A percentile compares a stretch with the other conserved stretches of the same genome.
These are phyloP conservation scores for Eurystomus glaucurus DNA, from an alignment of 2,797 vertebrate species.

Conservation along the genomic window DNA sequence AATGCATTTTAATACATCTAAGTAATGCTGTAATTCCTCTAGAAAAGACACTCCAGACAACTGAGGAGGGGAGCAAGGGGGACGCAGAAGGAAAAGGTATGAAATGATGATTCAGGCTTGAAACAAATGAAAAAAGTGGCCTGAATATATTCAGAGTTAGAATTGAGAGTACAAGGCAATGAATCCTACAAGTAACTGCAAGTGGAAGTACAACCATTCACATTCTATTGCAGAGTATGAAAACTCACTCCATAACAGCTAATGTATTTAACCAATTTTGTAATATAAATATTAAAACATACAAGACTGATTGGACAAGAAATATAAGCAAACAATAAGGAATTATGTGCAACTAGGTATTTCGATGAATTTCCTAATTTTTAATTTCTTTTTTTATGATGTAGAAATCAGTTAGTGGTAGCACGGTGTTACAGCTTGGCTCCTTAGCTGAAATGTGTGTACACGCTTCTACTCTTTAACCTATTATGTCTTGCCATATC, in stretches of 20 bases:
- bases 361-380: background rate
- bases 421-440: rapidly evolving
- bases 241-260: background rate
- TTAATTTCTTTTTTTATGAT: background rate
- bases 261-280: background rate
- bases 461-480: background rate
- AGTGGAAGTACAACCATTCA: background rate
- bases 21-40: background rate
- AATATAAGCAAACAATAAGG: background rate
- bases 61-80: rapidly evolving
- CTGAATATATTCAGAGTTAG: background rate
- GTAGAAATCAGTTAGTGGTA: background rate
- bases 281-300: background rate
- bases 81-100: background rate
- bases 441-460: background rate
- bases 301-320: background rate
- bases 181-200: background rate
- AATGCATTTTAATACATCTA: background rate
- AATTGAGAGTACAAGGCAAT: background rate
- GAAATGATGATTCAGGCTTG: background rate
- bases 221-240: background rate
- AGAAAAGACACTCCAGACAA: background rate
- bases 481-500: background rate
- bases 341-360: background rate
- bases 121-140: background rate